Conservation (phyloP, 2,797 vertebrate genomes). For the Pantherophis alleghaniensis region DNA sequence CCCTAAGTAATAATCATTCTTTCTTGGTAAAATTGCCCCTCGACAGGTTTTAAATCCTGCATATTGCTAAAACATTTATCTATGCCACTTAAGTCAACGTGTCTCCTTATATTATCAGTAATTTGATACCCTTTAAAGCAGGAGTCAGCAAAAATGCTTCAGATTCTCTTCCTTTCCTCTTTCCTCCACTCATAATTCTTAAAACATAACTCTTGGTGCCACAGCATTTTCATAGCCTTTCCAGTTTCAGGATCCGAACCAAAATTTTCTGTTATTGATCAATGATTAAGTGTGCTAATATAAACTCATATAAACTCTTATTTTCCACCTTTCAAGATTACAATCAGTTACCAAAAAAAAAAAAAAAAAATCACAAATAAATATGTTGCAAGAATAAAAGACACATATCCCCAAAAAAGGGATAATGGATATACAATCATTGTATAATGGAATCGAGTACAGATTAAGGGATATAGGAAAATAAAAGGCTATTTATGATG, state of each 20-base stretch:
- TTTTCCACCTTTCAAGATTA: neutral
- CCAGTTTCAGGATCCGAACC: neutral
- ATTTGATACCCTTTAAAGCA: neutral
- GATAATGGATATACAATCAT: neutral
- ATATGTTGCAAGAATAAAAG: neutral
- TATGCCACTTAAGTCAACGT: neutral
- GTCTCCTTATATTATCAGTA: neutral
- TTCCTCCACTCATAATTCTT: neutral
- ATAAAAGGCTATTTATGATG: neutral
- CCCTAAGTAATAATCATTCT: conserved; percentile 24
- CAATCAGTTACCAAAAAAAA: neutral
- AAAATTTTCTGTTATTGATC: neutral
- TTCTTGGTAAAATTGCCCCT: neutral
- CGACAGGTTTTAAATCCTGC: neutral
- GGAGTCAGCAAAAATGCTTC: neutral
- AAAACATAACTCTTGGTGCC: neutral
- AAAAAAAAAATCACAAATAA: neutral
- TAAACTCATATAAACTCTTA: neutral
- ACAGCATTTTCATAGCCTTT: neutral
- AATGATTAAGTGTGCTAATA: neutral
- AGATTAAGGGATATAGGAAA: neutral
- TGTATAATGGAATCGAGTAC: neutral
- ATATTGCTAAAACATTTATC: neutral
- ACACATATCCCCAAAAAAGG: neutral
- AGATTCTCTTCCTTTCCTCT: neutral